Evolutionary conservation across 2,888 invertebrate genomes (phyloP).

Genomic region (Coremacera marginata): DNA sequence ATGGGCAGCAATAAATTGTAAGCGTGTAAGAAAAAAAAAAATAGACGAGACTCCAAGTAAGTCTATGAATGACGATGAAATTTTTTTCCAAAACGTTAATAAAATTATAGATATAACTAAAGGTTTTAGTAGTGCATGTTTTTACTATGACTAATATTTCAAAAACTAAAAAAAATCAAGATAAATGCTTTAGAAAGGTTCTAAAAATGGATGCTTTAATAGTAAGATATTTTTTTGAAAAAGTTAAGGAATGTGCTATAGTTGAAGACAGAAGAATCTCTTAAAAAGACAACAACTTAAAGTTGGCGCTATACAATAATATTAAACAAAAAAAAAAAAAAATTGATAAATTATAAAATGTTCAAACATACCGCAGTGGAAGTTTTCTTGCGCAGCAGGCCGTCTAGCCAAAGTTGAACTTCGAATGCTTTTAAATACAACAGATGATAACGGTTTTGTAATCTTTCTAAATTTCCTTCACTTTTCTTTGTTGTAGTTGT

Average conservation of each 20-base stretch:
- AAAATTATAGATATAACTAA: neutral
- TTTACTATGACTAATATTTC: neutral
- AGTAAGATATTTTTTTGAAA: too few species aligned
- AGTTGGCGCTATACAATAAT: too few species aligned
- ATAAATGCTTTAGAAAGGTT: too few species aligned
- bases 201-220: too few species aligned
- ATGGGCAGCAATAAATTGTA: neutral
- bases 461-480: slow-evolving; percentile 71
- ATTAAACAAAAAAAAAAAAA: too few species aligned
- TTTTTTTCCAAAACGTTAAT: neutral
- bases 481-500: slow-evolving; percentile 50
- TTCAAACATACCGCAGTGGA: slow-evolving; percentile 73
- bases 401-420: slow-evolving; percentile 92
- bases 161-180: too few species aligned
- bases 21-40: neutral
- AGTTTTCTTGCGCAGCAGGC: slow-evolving; percentile 78
- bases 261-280: too few species aligned
- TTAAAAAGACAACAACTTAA: too few species aligned
- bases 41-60: neutral
- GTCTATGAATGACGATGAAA: neutral
- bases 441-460: slow-evolving; percentile 91
- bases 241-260: too few species aligned
- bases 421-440: slow-evolving; percentile 90
- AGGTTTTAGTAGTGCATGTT: neutral
- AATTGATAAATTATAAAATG: neutral